Evolutionary conservation across 2,113 vertebrate genomes (phyloP).

Genomic region (Pygoscelis adeliae): DNA sequence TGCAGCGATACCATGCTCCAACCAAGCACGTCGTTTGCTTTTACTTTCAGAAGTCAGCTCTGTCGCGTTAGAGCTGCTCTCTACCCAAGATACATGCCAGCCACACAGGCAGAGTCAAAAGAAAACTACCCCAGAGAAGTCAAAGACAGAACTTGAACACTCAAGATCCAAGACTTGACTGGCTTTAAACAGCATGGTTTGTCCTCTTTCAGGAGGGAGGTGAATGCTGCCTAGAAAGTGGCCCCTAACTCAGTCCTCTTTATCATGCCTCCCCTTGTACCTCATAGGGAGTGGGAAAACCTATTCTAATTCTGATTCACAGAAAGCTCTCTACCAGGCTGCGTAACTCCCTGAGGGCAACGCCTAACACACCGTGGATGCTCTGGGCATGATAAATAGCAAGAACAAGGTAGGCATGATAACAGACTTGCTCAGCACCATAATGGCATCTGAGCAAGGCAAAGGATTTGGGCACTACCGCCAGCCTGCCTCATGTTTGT

Average conservation of each 20-base stretch:
- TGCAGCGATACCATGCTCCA: background rate
- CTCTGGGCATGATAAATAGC: background rate
- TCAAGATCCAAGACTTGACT: background rate
- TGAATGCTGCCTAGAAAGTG: background rate
- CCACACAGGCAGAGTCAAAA: background rate
- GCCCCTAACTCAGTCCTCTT: background rate
- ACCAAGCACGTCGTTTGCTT: background rate
- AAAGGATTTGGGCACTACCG: background rate
- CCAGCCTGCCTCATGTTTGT: background rate
- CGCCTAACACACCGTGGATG: accelerated
- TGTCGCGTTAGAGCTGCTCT: background rate
- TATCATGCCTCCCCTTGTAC: background rate
- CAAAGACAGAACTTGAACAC: background rate
- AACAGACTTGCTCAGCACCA: background rate
- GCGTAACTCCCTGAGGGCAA: background rate
- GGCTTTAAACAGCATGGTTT: background rate
- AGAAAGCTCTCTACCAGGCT: background rate
- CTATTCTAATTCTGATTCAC: background rate
- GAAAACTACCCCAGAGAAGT: background rate
- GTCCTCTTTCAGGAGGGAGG: background rate
- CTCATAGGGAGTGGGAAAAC: background rate
- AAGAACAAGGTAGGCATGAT: background rate
- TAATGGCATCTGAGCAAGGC: background rate
- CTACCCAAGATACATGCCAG: background rate
- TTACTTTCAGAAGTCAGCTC: slow-evolving; percentile 19